phyloP scores from a whole-genome alignment of 1,140 invertebrate genomes.

The Lepidurus apus region DNA sequence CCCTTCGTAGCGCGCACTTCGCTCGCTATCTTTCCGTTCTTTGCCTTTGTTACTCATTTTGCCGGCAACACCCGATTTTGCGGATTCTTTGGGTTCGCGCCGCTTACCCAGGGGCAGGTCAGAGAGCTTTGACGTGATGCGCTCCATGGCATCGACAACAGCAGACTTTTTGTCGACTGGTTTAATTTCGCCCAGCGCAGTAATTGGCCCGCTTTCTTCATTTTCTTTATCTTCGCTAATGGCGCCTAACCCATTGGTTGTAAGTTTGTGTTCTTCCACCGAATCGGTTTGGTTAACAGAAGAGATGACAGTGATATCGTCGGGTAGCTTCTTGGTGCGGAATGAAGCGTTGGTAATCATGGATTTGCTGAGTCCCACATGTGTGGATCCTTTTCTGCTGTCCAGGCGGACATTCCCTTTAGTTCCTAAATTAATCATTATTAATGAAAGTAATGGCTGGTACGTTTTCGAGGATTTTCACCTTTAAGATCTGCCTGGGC shows the following conservation, averaged over 20 bases:
- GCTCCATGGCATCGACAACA: not conserved
- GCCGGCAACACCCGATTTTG: not conserved
- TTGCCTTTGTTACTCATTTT: not conserved
- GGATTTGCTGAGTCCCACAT: slow-evolving; percentile 55
- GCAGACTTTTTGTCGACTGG: not conserved
- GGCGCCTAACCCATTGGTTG: not conserved
- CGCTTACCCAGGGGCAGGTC: not conserved
- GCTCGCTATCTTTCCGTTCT: slow-evolving; percentile 4
- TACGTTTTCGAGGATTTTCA: slow-evolving; percentile 31
- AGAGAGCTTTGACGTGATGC: not conserved
- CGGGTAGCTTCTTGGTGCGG: slow-evolving; percentile 89
- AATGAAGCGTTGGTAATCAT: slow-evolving; percentile 97
- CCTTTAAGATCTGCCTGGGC: slow-evolving; percentile 58
- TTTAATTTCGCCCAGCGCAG: not conserved
- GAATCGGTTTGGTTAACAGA: not conserved
- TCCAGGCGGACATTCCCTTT: slow-evolving; percentile 23
- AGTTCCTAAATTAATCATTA: slow-evolving; percentile 40
- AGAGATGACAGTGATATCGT: slow-evolving; percentile 38
- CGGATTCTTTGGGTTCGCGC: not conserved
- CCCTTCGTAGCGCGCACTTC: not conserved
- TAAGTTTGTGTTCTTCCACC: not conserved
- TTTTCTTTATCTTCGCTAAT: not conserved
- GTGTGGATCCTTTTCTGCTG: slow-evolving; percentile 2
- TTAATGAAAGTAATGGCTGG: slow-evolving; percentile 33
- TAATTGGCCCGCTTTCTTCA: not conserved